Evolutionary conservation across 1,140 invertebrate genomes (phyloP), one percentile per base, ranked within the genome.

Genomic region (Anoplolepis gracilipes): DNA sequence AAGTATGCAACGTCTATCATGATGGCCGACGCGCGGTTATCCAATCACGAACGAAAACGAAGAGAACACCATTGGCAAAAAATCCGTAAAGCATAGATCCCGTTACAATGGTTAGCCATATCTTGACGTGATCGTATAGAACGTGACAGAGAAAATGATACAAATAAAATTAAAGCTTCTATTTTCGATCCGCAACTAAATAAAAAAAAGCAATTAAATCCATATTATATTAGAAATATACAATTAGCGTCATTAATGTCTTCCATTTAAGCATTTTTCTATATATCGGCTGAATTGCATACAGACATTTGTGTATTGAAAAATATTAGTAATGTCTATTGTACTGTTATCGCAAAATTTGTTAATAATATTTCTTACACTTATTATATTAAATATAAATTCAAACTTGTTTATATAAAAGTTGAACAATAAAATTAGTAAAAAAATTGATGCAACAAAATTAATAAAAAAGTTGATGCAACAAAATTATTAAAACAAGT

Each of bases 11-110:
- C 30, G 72, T 33, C 64, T 59, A 22, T 53, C 46, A 84, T 53
- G 69, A 62, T 55, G 70, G 25, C 61, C 33, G 46, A 55, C 30
- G n/a, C 39, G 70, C 85, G 79, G 90, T 87, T 90, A 85, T 86
- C 90, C 93, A 92, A 93, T 93, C 87, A 25, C 22, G 2, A 67
- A 28, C 64, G 61, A 88, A 89, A 73, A 89, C 76, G 78, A 67
- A 85, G 90, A 91, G 91, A 91, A 84, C 89, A 88, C 87, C 61
- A 67, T 77, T 59, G 92, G 91, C 92, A 91, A 93, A 92, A 93
- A 91, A 93, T 67, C 55, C 85, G 89, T 78, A 85, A 87, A 91
- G 88, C 91, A 87, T 86, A 85, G 87, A 64, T 87, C 85, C 93
- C 92, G 92, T 93, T 93, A 93, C 89, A 85, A 76, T 90, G 61